Evolutionary conservation across 1,140 invertebrate species (phyloP).

Genomic region (Leptestheria dahalacensis): DNA sequence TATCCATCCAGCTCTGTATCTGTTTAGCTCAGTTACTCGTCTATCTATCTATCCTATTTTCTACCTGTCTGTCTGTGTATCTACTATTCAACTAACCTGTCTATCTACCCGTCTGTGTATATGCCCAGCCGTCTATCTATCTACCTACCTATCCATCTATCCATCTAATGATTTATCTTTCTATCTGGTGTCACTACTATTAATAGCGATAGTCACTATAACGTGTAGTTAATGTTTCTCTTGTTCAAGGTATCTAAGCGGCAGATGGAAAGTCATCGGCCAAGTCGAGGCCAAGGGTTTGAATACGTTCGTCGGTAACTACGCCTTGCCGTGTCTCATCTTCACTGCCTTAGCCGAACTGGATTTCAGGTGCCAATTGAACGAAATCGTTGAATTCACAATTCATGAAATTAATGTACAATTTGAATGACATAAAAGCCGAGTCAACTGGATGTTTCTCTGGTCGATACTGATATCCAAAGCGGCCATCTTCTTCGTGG

Average conservation of each 20-base stretch:
- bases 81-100: too few relatives aligned
- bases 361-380: slow-evolving; percentile 31
- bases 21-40: too few relatives aligned
- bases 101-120: too few relatives aligned
- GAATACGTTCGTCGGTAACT: slow-evolving; percentile 34
- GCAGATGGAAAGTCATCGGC: slow-evolving; percentile 31
- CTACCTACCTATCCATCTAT: not conserved
- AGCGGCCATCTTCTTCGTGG: slow-evolving; percentile 31
- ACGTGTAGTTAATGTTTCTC: too few relatives aligned
- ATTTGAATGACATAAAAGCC: slow-evolving; percentile 1
- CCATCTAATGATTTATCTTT: too few relatives aligned
- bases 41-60: too few relatives aligned
- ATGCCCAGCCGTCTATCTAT: not conserved
- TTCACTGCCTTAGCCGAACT: slow-evolving; percentile 34
- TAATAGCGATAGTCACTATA: too few relatives aligned
- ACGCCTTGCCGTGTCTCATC: slow-evolving; percentile 36
- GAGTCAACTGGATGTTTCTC: slow-evolving; percentile 13
- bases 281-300: slow-evolving; percentile 32
- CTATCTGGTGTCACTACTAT: too few relatives aligned
- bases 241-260: slow-evolving; percentile 33
- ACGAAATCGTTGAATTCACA: too few relatives aligned
- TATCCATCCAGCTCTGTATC: too few relatives aligned
- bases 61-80: too few relatives aligned
- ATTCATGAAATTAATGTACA: slow-evolving; percentile 5
- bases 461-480: slow-evolving; percentile 33